Conservation (phyloP, 1,140 invertebrate species). For the Leptinotarsa undecemlineata region DNA sequence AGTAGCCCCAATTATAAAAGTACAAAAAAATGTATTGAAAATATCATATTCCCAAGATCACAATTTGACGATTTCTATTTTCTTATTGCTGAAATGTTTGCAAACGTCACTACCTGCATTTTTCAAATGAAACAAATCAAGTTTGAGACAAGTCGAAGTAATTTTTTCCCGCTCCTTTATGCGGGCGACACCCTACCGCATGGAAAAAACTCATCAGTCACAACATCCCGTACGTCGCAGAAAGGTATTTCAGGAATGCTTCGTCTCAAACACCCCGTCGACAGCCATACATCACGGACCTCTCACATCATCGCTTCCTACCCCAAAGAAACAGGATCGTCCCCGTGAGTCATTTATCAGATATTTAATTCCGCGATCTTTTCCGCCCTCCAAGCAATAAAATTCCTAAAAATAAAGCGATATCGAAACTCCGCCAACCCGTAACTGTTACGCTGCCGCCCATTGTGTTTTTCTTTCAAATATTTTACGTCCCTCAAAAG, state of each 20-base stretch:
- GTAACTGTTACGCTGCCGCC: conserved; percentile 15
- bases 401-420: conserved; percentile 21
- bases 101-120: too few species aligned
- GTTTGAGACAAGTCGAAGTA: too few species aligned
- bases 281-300: background rate
- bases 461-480: conserved; percentile 19
- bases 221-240: background rate
- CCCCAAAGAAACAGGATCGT: background rate
- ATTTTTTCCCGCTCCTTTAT: too few species aligned
- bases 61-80: too few species aligned
- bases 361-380: background rate
- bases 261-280: background rate
- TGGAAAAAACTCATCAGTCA: background rate
- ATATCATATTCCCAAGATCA: too few species aligned
- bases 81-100: too few species aligned
- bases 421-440: conserved; percentile 6
- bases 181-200: background rate
- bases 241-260: background rate
- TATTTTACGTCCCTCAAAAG: conserved; percentile 26
- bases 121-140: too few species aligned
- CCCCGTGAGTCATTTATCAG: conserved; percentile 14
- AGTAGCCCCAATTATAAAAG: too few species aligned
- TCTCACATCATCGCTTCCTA: background rate
- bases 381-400: background rate
- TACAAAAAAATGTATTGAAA: too few species aligned